phyloP scores from a whole-genome alignment of 2,113 vertebrate species.

The Gulo gulo region DNA sequence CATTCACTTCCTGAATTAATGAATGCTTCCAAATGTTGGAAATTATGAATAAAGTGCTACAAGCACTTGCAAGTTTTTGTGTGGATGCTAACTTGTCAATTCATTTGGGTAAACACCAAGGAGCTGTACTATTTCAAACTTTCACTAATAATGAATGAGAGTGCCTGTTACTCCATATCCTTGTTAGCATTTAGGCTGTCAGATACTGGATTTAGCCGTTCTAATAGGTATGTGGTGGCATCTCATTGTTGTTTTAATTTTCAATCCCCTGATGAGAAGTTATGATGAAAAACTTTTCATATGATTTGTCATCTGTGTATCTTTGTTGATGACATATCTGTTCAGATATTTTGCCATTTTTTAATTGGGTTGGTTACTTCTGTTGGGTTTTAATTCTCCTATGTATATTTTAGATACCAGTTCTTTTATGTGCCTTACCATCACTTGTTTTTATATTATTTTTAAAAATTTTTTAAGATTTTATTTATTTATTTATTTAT shows the following conservation, averaged over 20 bases:
- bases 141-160: not conserved
- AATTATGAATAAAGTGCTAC: not conserved
- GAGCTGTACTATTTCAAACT: not conserved
- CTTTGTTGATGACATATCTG: not conserved
- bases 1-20: not conserved
- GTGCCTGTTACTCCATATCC: not conserved
- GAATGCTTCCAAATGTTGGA: not conserved
- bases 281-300: not conserved
- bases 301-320: not conserved
- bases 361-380: not conserved
- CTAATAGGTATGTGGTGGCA: not conserved
- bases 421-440: not conserved
- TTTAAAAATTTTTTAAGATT: not conserved
- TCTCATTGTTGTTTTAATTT: not conserved
- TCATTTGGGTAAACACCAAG: not conserved
- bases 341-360: not conserved
- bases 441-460: not conserved
- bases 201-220: not conserved
- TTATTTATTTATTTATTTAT: too few relatives aligned
- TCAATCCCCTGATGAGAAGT: not conserved
- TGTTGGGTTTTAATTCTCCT: not conserved
- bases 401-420: not conserved
- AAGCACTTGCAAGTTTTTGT: not conserved
- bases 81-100: not conserved
- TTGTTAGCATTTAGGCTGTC: not conserved